Evolutionary conservation across 2,888 invertebrate genomes (phyloP), one percentile per base, ranked within the genome.

Genomic region (Thyatira batis): DNA sequence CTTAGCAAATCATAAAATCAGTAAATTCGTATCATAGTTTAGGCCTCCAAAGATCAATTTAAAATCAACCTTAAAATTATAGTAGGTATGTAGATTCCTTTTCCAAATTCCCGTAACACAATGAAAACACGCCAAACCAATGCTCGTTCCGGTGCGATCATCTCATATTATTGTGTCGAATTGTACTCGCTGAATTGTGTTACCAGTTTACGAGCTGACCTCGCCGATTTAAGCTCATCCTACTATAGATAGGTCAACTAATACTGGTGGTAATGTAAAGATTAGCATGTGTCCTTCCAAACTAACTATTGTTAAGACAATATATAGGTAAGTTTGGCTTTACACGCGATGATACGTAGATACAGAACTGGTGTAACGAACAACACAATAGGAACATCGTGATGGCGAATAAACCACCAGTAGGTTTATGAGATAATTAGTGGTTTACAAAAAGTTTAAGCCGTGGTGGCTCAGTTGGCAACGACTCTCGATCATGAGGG

Each of bases 131-230:
- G 53, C 51, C 20, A 53, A 20, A 52, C 61, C 60, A 67, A 82
- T 76, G 84, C 73, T 79, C 83, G 87, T 88, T 87, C 87, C 87
- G 88, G 85, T 84, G 85, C 78, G 78, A 79, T 84, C 85, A 87
- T 83, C 84, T 80, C 76, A 75, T 69, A 82, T 84, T 82, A 83
- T 79, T 77, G 78, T 81, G 81, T 85, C 87, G 84, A 89, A 86
- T 85, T 81, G 82, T 80, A 81, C 76, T 80, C 79, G 73, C 78
- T 82, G 76, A 82, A 75, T 81, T 80, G 82, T 79, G 70, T 80
- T 78, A 69, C 67, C 61, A 51, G 52, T 52, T 51, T 48, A 52
- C 51, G 48, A 46, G 52, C 62, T 69, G 73, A 64, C 51, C 71
- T 54, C 56, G 55, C 43, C 43, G 33, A 30, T 20, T 3, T 49